Percentiles rank a stretch among this genome's conserved stretches.
Evolutionary conservation across 2,797 vertebrate species (phyloP).

Genomic region (Etheostoma nigrum): DNA sequence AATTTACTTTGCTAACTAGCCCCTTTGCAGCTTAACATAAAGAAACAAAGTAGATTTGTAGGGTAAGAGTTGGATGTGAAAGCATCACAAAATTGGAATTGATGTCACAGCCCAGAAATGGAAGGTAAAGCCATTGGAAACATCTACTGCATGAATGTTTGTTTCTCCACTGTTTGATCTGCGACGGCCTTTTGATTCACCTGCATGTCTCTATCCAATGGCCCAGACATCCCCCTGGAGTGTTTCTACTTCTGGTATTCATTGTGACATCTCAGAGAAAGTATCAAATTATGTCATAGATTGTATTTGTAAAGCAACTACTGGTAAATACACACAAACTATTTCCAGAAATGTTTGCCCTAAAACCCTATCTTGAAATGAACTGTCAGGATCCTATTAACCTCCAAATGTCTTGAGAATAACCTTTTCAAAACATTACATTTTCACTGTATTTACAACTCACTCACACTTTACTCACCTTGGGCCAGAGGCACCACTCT

Average conservation of each 20-base stretch:
- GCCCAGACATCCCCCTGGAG: conserved; percentile 39
- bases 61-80: conserved; percentile 25
- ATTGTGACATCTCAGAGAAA: conserved; percentile 56
- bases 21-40: conserved; percentile 29
- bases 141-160: conserved; percentile 70
- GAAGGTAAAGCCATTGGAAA: conserved; percentile 70
- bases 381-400: conserved; percentile 27
- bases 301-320: neutral
- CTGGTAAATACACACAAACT: conserved; percentile 3
- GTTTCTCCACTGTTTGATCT: conserved; percentile 60
- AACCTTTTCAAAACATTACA: conserved; percentile 28
- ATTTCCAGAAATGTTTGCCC: conserved; percentile 6
- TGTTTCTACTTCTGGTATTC: conserved; percentile 67
- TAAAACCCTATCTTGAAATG: neutral
- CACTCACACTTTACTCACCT: conserved; percentile 17
- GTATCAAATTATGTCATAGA: neutral
- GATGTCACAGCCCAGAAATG: conserved; percentile 71
- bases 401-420: conserved; percentile 26
- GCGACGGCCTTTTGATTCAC: conserved; percentile 58
- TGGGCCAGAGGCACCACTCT: neutral
- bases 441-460: conserved; percentile 30
- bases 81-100: conserved; percentile 20
- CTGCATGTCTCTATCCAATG: conserved; percentile 76
- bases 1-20: conserved; percentile 47
- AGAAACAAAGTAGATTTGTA: neutral